A percentile compares a stretch with the other conserved stretches of the same genome.
phyloP scores from a whole-genome alignment of 2,113 vertebrate genomes.

The Hymenochirus boettgeri region DNA sequence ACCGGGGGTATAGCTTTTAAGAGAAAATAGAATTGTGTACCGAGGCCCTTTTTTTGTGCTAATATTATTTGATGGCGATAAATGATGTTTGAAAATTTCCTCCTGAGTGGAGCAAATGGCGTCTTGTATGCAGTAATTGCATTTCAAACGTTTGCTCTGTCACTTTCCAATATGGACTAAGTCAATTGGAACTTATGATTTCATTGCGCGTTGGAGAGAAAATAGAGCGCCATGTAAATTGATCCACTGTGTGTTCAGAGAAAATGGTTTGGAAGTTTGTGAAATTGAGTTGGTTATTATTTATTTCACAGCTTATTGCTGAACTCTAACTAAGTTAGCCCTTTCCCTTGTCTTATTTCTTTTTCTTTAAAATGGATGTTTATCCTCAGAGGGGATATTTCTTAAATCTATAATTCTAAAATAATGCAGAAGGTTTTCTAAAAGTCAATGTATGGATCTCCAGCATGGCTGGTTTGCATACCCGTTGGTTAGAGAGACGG shows the following conservation, averaged over 20 bases:
- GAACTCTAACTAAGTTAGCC: constrained; percentile 46
- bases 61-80: constrained; percentile 78
- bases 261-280: constrained; percentile 66
- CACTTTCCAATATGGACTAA: constrained; percentile 70
- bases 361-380: not conserved
- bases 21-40: constrained; percentile 72
- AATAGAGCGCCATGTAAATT: constrained; percentile 80
- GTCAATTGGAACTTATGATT: constrained; percentile 75
- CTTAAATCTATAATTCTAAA: not conserved
- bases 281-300: constrained; percentile 70
- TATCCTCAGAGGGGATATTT: not conserved
- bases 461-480: too few species aligned
- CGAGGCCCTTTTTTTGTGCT: constrained; percentile 62
- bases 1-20: constrained; percentile 48
- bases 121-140: constrained; percentile 77
- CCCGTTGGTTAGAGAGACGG: too few species aligned
- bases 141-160: constrained; percentile 69
- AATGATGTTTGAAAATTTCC: constrained; percentile 70
- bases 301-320: constrained; percentile 77
- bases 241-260: constrained; percentile 72
- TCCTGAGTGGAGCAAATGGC: constrained; percentile 72
- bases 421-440: too few species aligned
- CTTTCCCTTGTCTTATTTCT: constrained; percentile 9
- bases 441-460: too few species aligned
- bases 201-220: constrained; percentile 66